Evolutionary conservation across 2,113 vertebrate genomes (phyloP).

Genomic region (Lethenteron reissneri): DNA sequence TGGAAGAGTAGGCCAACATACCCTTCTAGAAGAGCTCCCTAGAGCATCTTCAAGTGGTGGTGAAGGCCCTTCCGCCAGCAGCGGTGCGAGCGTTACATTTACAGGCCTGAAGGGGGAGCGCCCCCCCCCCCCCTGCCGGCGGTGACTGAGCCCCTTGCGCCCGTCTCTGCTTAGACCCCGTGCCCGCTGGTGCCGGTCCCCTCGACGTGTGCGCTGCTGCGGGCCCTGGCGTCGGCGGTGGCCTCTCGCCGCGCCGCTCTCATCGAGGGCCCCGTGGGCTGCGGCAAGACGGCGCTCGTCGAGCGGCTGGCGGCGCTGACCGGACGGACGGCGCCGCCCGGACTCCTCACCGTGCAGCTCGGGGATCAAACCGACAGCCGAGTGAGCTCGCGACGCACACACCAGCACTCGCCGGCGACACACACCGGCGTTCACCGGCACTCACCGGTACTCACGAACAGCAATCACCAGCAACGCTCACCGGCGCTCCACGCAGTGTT

Average conservation of each 20-base stretch:
- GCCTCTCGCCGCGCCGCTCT: conserved; percentile 56
- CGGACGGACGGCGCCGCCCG: conserved; percentile 44
- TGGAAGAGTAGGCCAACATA: neutral
- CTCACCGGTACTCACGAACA: too few relatives aligned
- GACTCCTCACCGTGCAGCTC: conserved; percentile 79
- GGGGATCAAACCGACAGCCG: conserved; percentile 97
- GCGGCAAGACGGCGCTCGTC: conserved; percentile 72
- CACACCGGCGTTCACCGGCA: too few relatives aligned
- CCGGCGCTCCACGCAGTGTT: too few relatives aligned
- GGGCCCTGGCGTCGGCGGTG: conserved; percentile 60
- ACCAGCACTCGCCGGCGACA: too few relatives aligned
- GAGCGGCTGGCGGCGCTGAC: conserved; percentile 56
- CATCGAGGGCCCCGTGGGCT: conserved; percentile 83
- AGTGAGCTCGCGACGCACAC: conserved; percentile 24
- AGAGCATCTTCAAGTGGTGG: too few relatives aligned
- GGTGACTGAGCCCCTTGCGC: conserved; percentile 15
- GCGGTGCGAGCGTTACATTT: neutral
- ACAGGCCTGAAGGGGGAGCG: neutral
- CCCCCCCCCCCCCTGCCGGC: conserved; percentile 10
- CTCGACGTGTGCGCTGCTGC: conserved; percentile 51
- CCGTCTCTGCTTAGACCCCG: neutral
- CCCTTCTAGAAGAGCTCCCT: neutral
- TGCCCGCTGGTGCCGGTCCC: conserved; percentile 49
- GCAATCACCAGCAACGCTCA: too few relatives aligned
- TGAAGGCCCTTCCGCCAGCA: neutral